These are phyloP conservation scores for Pedetes capensis DNA, from an alignment of 2,113 vertebrate species.

Conservation along the genomic window DNA sequence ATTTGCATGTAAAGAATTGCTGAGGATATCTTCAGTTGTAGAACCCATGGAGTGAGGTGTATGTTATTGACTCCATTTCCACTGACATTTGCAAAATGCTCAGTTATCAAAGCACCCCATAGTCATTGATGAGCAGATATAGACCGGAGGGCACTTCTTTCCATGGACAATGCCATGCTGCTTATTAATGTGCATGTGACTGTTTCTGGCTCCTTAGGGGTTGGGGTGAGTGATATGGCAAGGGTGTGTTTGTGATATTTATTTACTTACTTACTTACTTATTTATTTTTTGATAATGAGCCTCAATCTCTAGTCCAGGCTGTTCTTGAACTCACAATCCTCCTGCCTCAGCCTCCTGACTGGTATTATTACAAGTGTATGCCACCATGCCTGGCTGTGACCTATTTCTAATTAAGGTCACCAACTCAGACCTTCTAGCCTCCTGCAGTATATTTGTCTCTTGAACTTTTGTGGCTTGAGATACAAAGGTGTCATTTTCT, in stretches of 20 bases:
- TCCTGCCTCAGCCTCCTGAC: not conserved
- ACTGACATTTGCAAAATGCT: not conserved
- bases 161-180: accelerated
- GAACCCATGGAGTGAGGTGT: not conserved
- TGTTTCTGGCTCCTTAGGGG: not conserved
- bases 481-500: not conserved
- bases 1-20: not conserved
- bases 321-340: not conserved
- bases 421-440: not conserved
- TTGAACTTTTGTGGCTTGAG: not conserved
- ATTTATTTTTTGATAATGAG: too few species aligned
- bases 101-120: not conserved
- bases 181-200: not conserved
- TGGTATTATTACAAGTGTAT: not conserved
- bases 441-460: not conserved
- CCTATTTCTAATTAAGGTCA: not conserved
- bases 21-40: not conserved
- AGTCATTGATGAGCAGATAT: not conserved
- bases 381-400: not conserved
- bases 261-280: too few species aligned
- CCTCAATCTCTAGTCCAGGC: not conserved
- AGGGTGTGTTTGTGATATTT: not conserved
- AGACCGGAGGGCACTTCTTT: not conserved
- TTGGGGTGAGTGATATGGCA: accelerated
- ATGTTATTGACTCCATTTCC: not conserved